Conservation (phyloP, 2,888 invertebrate genomes). For the Timema cristinae region DNA sequence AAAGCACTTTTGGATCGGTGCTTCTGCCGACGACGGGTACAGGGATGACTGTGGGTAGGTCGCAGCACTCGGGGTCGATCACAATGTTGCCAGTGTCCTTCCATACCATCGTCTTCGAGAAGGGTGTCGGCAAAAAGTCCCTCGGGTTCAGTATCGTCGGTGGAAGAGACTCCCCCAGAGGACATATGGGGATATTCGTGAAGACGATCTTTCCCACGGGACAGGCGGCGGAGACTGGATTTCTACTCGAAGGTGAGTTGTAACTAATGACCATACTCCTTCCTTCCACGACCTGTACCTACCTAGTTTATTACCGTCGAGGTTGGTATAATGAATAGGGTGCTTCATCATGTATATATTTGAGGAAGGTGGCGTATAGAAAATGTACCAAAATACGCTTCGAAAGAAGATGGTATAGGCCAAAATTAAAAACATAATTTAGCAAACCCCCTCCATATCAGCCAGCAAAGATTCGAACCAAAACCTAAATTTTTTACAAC, state of each 20-base stretch:
- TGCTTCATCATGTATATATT: no score
- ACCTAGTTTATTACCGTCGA: no score
- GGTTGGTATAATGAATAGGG: no score
- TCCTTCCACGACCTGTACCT: no score
- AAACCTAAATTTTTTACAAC: no score
- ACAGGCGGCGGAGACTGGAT: constrained; percentile 55
- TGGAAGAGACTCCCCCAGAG: constrained; percentile 56
- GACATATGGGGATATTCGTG: constrained; percentile 59
- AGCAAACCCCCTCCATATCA: no score
- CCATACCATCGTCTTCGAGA: constrained; percentile 44
- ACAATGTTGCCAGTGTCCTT: constrained; percentile 27
- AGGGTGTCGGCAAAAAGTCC: constrained; percentile 55
- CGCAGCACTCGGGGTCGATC: constrained; percentile 13
- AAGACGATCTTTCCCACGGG: constrained; percentile 57
- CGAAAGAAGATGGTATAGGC: no score
- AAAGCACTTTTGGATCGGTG: background rate
- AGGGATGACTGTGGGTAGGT: constrained; percentile 1
- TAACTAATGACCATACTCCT: no score
- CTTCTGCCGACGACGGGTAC: background rate
- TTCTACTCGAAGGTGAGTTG: constrained; percentile 51
- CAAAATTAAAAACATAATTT: no score
- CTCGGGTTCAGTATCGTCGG: constrained; percentile 62
- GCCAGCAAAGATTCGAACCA: no score
- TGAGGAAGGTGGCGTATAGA: no score
- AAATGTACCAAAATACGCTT: no score